A percentile compares a stretch with the other conserved stretches of the same genome.
Evolutionary conservation across 2,113 vertebrate species (phyloP).

Genomic region (Macquaria australasica): DNA sequence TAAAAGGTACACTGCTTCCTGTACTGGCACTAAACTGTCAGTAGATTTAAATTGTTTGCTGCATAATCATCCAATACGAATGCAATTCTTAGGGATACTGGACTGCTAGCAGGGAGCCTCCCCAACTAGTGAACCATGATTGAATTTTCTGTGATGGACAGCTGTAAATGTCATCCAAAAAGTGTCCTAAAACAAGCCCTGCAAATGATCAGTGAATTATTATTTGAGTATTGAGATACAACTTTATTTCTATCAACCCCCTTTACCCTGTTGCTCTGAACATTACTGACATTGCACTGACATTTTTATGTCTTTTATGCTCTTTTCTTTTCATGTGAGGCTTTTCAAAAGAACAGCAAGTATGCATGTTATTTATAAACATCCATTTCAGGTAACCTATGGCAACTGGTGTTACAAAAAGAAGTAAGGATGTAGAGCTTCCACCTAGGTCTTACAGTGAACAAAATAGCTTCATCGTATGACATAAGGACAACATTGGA

Average conservation of each 20-base stretch:
- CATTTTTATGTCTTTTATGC: not conserved
- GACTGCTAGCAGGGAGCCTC: not conserved
- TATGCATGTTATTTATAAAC: not conserved
- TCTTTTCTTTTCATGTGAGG: not conserved
- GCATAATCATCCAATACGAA: not conserved
- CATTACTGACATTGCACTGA: not conserved
- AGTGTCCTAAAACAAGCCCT: too few species aligned
- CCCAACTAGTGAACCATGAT: too few species aligned
- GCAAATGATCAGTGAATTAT: too few species aligned
- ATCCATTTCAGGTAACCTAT: constrained; percentile 26
- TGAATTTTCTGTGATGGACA: too few species aligned
- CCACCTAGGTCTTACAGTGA: not conserved
- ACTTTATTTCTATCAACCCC: too few species aligned
- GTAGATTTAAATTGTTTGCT: not conserved
- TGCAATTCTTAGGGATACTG: not conserved
- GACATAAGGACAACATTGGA: not conserved
- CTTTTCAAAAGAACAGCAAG: constrained; percentile 1
- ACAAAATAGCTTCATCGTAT: constrained; percentile 22
- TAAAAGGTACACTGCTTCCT: too few species aligned
- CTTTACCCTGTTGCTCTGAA: too few species aligned
- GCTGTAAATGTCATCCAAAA: too few species aligned
- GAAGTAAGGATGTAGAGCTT: not conserved
- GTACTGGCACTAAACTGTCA: too few species aligned
- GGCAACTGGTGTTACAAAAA: constrained; percentile 25
- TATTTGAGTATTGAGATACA: too few species aligned